Conservation (phyloP, 2,888 invertebrate genomes). For the Eucera pruinosa region DNA sequence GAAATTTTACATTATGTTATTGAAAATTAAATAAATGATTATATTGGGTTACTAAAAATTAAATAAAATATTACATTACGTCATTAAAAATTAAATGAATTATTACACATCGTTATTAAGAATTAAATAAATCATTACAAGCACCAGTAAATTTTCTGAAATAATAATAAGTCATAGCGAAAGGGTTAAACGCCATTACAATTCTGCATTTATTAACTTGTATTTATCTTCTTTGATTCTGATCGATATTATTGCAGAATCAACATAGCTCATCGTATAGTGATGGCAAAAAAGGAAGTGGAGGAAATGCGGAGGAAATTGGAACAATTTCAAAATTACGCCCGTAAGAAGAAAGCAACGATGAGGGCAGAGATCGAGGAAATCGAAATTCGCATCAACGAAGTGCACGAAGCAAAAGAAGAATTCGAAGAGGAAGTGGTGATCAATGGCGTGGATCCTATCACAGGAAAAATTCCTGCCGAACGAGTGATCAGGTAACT, state of each 20-base stretch:
- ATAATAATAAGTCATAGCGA: too few relatives aligned
- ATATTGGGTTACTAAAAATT: too few relatives aligned
- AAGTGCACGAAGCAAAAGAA: slow-evolving; percentile 85
- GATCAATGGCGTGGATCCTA: slow-evolving; percentile 85
- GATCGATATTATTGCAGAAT: slow-evolving; percentile 76
- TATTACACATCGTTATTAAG: too few relatives aligned
- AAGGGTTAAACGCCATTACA: too few relatives aligned
- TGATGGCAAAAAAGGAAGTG: slow-evolving; percentile 85
- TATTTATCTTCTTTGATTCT: too few relatives aligned
- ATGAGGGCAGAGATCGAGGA: slow-evolving; percentile 87
- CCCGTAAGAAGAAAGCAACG: slow-evolving; percentile 83
- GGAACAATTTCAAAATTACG: slow-evolving; percentile 75
- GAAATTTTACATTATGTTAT: too few relatives aligned
- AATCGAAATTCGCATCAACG: slow-evolving; percentile 85
- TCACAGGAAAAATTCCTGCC: slow-evolving; percentile 87
- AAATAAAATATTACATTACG: too few relatives aligned
- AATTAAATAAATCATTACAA: too few relatives aligned
- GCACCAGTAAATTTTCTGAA: too few relatives aligned
- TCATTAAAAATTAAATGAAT: too few relatives aligned
- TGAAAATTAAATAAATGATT: too few relatives aligned
- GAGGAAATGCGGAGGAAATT: slow-evolving; percentile 83
- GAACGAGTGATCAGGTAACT: slow-evolving; percentile 85
- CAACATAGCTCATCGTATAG: slow-evolving; percentile 85
- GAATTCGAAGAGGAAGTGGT: slow-evolving; percentile 86
- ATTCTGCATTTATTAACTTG: too few relatives aligned